phyloP scores from a whole-genome alignment of 2,888 invertebrate genomes.

The Eupithecia inturbata region DNA sequence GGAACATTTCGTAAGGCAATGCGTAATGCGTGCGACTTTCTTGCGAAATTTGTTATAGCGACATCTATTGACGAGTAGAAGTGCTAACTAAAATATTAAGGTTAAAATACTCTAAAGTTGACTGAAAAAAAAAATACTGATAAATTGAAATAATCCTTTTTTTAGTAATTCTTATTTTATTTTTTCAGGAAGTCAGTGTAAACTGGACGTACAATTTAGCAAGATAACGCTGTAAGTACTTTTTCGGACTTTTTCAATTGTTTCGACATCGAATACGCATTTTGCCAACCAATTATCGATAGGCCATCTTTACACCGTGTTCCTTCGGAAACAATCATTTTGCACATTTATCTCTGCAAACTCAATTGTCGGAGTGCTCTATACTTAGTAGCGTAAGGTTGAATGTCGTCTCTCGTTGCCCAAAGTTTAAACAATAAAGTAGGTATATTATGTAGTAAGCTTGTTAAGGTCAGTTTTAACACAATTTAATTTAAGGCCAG shows the following conservation, averaged over 20 bases:
- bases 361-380: slow-evolving; percentile 16
- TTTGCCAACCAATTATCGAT: slow-evolving; percentile 56
- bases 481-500: slow-evolving; percentile 23
- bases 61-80: slow-evolving; percentile 60
- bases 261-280: slow-evolving; percentile 48
- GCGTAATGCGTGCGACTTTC: slow-evolving; percentile 48
- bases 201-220: not conserved
- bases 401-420: slow-evolving; percentile 17
- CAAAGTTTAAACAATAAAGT: slow-evolving; percentile 34
- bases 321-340: slow-evolving; percentile 51
- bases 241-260: slow-evolving; percentile 14
- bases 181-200: slow-evolving; percentile 1
- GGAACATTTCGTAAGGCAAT: slow-evolving; percentile 48
- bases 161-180: slow-evolving; percentile 6
- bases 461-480: slow-evolving; percentile 41
- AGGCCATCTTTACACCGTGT: slow-evolving; percentile 64
- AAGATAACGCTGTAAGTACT: slow-evolving; percentile 49
- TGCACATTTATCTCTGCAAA: slow-evolving; percentile 36
- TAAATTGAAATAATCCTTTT: not conserved
- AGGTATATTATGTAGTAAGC: slow-evolving; percentile 42
- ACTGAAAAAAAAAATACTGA: slow-evolving; percentile 29
- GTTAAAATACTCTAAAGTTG: not conserved
- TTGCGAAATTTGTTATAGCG: slow-evolving; percentile 49
- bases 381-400: slow-evolving; percentile 21
- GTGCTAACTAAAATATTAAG: not conserved